phyloP scores from a whole-genome alignment of 2,113 vertebrate species.

The Seriola rivoliana region DNA sequence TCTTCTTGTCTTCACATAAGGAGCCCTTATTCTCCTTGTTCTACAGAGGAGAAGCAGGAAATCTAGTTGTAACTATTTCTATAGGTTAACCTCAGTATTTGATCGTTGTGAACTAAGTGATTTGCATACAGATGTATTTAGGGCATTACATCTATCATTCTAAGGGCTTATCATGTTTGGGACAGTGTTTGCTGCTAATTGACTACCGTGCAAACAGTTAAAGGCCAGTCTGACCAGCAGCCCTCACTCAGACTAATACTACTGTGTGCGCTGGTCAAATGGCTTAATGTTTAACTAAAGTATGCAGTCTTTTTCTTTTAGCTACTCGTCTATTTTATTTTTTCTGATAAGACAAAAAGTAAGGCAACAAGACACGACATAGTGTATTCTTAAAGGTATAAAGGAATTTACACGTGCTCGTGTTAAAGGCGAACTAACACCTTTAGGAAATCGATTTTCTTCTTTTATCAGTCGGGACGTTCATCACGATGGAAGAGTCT shows the following conservation, averaged over 20 bases:
- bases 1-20: too few relatives aligned
- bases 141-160: not conserved
- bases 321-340: not conserved
- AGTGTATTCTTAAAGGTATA: too few relatives aligned
- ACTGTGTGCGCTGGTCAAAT: not conserved
- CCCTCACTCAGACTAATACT: not conserved
- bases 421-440: not conserved
- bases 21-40: not conserved
- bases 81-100: not conserved
- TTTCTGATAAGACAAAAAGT: not conserved
- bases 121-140: conserved; percentile 19
- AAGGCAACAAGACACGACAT: not conserved
- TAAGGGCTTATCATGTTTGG: not conserved
- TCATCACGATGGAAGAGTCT: not conserved
- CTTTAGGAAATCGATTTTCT: not conserved
- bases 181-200: not conserved
- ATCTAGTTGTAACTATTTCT: not conserved
- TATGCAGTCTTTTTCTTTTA: not conserved
- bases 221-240: conserved; percentile 13
- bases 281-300: conserved; percentile 28
- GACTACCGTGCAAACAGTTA: not conserved
- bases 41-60: not conserved
- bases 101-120: not conserved
- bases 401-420: not conserved
- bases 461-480: conserved; percentile 4